Evolutionary conservation across 2,113 vertebrate genomes (phyloP), one percentile per base, ranked within the genome.

Genomic region (Neomonachus schauinslandi): DNA sequence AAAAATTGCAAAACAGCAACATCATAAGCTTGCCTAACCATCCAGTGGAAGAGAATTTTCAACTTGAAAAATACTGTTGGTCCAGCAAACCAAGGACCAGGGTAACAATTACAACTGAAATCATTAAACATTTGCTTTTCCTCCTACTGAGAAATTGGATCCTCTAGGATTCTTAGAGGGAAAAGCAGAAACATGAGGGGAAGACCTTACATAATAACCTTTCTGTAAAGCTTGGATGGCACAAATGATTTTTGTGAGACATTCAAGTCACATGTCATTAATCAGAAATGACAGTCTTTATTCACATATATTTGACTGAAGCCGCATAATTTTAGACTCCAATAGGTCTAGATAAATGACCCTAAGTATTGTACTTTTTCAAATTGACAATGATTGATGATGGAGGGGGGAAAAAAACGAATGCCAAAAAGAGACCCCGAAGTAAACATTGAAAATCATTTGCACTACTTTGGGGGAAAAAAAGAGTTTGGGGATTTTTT

Each of bases 381-480:
- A 99, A 99, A 99, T 98, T 99, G 98, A 99, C 99, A 99, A 90
- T 99, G 99, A 99, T 99, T 98, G 99, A 99, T 99, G 99, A 99
- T 95, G 71, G 99, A 98, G 98, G 93, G 16, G 16, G 33, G 95
- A 97, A 95, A 98, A 99, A 99, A 99, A 99, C 99, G 98, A 99
- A 99, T 99, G 99, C 98, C 98, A 99, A 99, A 99, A 99, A 99
- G 99, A 98, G 98, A 99, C 98, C 98, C 98, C 98, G 99, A 98
- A 98, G 98, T 99, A 99, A 98, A 99, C 98, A 99, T 0, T 98
- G 98, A 99, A 99, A 99, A 99, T 99, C 98, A 99, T 98, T 98
- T 85, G 97, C 80, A 98, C 67, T 97, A 95, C 97, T 98, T 98
- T 98, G 94, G 94, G 96, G 96, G 94, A 96, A 98, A 71, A 98